Conservation (phyloP, 2,888 invertebrate genomes). For the Cosmorhoe ocellata region DNA sequence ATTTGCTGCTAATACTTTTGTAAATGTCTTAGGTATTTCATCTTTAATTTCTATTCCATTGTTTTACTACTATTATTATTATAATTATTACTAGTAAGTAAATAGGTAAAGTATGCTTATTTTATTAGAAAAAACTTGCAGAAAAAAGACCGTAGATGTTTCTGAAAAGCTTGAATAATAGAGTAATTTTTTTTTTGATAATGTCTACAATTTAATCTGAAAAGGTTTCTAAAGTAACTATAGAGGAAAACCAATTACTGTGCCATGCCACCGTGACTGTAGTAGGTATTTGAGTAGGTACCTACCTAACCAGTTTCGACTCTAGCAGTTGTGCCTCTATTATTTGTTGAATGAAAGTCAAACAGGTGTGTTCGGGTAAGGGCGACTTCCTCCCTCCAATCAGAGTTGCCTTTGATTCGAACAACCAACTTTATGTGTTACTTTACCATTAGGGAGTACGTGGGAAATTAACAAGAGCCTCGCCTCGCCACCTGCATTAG, state of each 20-base stretch:
- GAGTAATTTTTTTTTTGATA: too few relatives aligned
- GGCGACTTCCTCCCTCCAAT: slow-evolving; percentile 42
- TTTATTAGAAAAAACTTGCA: too few relatives aligned
- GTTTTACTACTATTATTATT: too few relatives aligned
- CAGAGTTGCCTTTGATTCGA: slow-evolving; percentile 61
- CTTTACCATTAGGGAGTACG: slow-evolving; percentile 70
- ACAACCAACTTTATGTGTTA: slow-evolving; percentile 67
- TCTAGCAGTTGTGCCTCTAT: slow-evolving; percentile 3
- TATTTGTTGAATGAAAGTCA: slow-evolving; percentile 22
- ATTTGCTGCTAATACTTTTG: slow-evolving; percentile 32
- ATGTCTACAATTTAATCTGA: too few relatives aligned
- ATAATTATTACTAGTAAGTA: too few relatives aligned
- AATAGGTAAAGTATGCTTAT: too few relatives aligned
- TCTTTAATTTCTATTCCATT: slow-evolving; percentile 19
- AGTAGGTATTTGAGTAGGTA: not conserved
- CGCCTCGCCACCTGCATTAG: slow-evolving; percentile 65
- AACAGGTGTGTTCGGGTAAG: slow-evolving; percentile 19
- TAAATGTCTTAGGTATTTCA: slow-evolving; percentile 18
- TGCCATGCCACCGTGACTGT: too few relatives aligned
- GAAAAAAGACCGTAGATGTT: too few relatives aligned
- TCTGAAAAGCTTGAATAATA: too few relatives aligned
- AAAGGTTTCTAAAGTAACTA: not conserved
- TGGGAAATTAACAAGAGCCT: slow-evolving; percentile 69
- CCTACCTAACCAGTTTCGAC: not conserved
- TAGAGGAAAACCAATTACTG: too few relatives aligned